Evolutionary conservation across 1,140 invertebrate species (phyloP), one percentile per base, ranked within the genome.

Genomic region (Camponotus vicinus): DNA sequence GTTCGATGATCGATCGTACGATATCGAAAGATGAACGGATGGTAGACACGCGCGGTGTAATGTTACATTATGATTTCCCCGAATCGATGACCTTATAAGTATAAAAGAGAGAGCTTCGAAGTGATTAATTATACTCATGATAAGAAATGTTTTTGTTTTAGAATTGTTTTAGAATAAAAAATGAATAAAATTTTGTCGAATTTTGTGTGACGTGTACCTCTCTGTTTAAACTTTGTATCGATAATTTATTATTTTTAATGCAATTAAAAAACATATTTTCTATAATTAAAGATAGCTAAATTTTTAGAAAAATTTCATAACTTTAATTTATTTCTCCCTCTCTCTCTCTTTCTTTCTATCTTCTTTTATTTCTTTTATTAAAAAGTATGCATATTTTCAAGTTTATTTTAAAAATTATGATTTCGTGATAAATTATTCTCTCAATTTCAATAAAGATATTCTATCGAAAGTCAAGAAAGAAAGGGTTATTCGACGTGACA

Each of bases 1-100:
- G 45, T 52, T 84, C 37, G 85, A 86, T 84, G 67, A 86, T 86
- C 71, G 79, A 83, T 83, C 27, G 70, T 73, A 34, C 21, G 40
- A 55, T 67, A 66, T 80, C 42, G 55, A 82, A 32, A 80, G 42
- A 49, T 13, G 70, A 66, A 37, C 9, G 13, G 34, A 34, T 11
- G 40, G 32, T 49, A 18, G 37, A 64, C 66, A 86, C 85, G 85
- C 40, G 42, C 55, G 27, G 42, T 55, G 32, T 66, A 18, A 34
- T 15, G 32, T 66, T 75, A 63, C 27, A 55, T 73, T 82, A 59
- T 27, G 40, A 34, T 61, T 82, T 13, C n/a, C 55, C 8, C 9
- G 13, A 78, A n/a, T 52, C 27, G 15, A n/a, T 21, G 9, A 15
- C 13, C 15, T 75, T 37, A 34, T 59, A 67, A 57, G 52, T 61